Percentiles rank a stretch among this genome's conserved stretches.
Evolutionary conservation across 1,140 invertebrate species (phyloP).

Genomic region (fruit fly (Drosophila melanogaster)): Release_6_plus_ISO1_MT NT_033777.3:8200001-8200500

Average conservation of each 20-base stretch:
- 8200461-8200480: conserved; percentile 72
- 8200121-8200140: not conserved
- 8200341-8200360: conserved; percentile 66
- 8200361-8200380: conserved; percentile 24
- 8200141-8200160: not conserved
- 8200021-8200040: conserved; percentile 19
- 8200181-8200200: not conserved
- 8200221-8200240: conserved; percentile 14
- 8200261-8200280: conserved; percentile 36
- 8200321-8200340: conserved; percentile 69
- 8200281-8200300: conserved; percentile 78
- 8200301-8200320: conserved; percentile 62
- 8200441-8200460: conserved; percentile 59
- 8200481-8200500: conserved; percentile 82
- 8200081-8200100: not conserved
- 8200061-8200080: not conserved
- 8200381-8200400: conserved; percentile 29
- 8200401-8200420: conserved; percentile 15
- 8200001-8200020: conserved; percentile 22
- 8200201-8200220: conserved; percentile 8
- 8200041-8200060: conserved; percentile 9
- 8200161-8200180: not conserved
- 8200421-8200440: conserved; percentile 19
- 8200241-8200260: conserved; percentile 39
- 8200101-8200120: conserved; percentile 5